These are phyloP conservation scores for Listrodromus nycthemerus DNA, from an alignment of 2,888 invertebrate species.

Conservation along the genomic window DNA sequence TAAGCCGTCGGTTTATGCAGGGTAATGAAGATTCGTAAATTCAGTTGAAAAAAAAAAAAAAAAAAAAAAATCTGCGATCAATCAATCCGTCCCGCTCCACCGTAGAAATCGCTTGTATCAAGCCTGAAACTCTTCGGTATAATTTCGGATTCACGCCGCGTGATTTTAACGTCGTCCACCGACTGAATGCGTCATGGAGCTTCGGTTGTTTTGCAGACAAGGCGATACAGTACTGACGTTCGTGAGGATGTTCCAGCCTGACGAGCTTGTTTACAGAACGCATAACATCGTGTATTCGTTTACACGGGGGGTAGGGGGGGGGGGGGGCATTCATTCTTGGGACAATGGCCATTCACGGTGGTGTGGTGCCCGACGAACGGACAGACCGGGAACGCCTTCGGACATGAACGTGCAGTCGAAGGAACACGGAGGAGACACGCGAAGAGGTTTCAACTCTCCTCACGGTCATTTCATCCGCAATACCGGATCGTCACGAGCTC, in stretches of 20 bases:
- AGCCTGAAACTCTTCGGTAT: conserved; percentile 13
- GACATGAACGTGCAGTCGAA: conserved; percentile 10
- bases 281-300: conserved; percentile 59
- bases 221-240: conserved; percentile 31
- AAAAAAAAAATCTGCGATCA: not conserved
- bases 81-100: not conserved
- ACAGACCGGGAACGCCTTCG: conserved; percentile 30
- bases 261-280: conserved; percentile 60
- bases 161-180: conserved; percentile 1
- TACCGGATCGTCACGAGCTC: conserved; percentile 22
- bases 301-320: conserved; percentile 40
- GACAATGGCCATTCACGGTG: conserved; percentile 59
- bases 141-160: conserved; percentile 25
- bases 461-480: conserved; percentile 48
- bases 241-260: conserved; percentile 48
- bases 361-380: conserved; percentile 40
- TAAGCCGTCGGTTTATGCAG: not conserved
- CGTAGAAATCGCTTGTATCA: not conserved
- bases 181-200: conserved; percentile 22
- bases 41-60: not conserved
- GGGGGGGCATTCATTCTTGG: conserved; percentile 40
- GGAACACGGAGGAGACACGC: conserved; percentile 18
- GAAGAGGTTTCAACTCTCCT: conserved; percentile 40
- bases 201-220: conserved; percentile 18
- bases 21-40: not conserved